These are phyloP conservation scores for Aphaenogaster ashmeadi DNA, from an alignment of 1,140 invertebrate genomes.

Conservation along the genomic window DNA sequence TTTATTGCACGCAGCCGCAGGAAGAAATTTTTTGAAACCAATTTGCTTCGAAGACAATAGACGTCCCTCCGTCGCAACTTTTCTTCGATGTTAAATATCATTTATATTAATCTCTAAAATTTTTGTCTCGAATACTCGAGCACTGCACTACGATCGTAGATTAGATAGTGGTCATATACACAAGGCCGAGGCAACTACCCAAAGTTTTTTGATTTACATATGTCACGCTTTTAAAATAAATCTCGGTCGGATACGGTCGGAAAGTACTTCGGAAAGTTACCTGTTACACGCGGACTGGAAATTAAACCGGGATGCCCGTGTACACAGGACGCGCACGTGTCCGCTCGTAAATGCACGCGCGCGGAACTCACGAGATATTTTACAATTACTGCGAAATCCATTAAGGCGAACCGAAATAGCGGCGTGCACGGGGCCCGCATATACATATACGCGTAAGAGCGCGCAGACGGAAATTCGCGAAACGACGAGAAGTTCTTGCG, in stretches of 20 bases:
- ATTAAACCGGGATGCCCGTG: conserved; percentile 67
- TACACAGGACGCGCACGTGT: conserved; percentile 63
- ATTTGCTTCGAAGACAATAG: not conserved
- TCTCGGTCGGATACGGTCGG: conserved; percentile 14
- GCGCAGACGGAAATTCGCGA: conserved; percentile 70
- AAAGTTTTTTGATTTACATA: conserved; percentile 60
- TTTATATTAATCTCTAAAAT: not conserved
- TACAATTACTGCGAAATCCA: conserved; percentile 86
- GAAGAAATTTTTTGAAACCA: not conserved
- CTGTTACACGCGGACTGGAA: conserved; percentile 58
- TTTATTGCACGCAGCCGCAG: no score
- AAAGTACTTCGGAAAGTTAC: conserved; percentile 65
- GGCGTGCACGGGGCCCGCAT: conserved; percentile 29
- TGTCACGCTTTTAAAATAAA: conserved; percentile 63
- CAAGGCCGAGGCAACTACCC: no score
- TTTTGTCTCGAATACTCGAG: not conserved
- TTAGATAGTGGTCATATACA: not conserved
- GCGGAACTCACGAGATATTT: conserved; percentile 82
- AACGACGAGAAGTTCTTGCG: conserved; percentile 73
- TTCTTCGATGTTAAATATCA: not conserved
- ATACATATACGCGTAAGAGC: conserved; percentile 60
- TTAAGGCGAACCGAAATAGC: conserved; percentile 81
- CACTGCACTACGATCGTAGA: not conserved
- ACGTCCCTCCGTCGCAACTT: not conserved
- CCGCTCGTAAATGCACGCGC: conserved; percentile 72